Evolutionary conservation across 2,797 vertebrate species (phyloP).

Genomic region (Hypotaenidia philippensis): DNA sequence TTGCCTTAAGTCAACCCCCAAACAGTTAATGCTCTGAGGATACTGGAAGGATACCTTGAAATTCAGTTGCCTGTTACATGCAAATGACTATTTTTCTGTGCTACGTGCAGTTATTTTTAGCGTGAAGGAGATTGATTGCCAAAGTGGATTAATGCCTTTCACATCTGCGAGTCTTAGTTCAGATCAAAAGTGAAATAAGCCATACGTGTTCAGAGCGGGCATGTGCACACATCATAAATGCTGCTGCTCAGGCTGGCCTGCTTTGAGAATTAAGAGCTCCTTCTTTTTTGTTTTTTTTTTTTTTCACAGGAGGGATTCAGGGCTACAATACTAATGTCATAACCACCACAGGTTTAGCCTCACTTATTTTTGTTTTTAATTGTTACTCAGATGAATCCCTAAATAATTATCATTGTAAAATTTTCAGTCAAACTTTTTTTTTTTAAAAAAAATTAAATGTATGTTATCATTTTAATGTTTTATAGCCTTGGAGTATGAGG

Average conservation of each 20-base stretch:
- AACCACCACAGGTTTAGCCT: neutral
- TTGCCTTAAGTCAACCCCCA: neutral
- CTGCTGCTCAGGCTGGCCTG: neutral
- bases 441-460: too few relatives aligned
- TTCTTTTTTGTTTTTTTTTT: neutral
- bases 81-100: neutral
- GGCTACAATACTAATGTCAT: neutral
- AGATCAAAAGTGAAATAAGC: conserved; percentile 26
- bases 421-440: neutral
- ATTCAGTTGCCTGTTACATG: neutral
- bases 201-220: neutral
- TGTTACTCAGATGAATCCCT: neutral
- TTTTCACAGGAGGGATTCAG: neutral
- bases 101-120: neutral
- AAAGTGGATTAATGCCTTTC: conserved; percentile 10
- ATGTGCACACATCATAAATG: neutral
- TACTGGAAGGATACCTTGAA: neutral
- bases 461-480: neutral
- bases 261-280: neutral
- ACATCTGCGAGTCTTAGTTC: conserved; percentile 16
- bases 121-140: fast-evolving
- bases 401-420: neutral
- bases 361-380: neutral
- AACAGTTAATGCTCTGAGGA: neutral
- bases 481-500: neutral